Evolutionary conservation across 2,113 vertebrate genomes (phyloP), one percentile per base, ranked within the genome.

Genomic region (Lasiurus cinereus): DNA sequence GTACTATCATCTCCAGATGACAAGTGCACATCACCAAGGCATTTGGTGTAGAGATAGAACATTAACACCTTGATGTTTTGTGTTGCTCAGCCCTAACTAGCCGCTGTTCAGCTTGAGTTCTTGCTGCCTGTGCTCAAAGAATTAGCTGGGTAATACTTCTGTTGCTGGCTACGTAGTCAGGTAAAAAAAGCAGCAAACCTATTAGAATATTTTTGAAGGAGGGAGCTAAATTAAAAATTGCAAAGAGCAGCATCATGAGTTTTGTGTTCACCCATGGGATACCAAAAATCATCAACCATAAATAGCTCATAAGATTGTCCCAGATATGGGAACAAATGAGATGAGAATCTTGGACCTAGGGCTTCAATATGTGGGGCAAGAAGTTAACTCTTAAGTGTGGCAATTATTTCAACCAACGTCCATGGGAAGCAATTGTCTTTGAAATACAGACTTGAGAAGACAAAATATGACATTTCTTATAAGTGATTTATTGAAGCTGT

Each of bases 201-300:
- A 52, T 11, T 36, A 7, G 67, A 64, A 31, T 72, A 36, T 76
- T 66, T 74, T 64, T 52, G 36, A 94, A 86, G 66, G 8, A 84
- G 77, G 83, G 83, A 84, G 56, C 4, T 73, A 80, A 59, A 77
- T 95, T 96, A 86, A 76, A 92, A 96, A 59, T 33, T 84, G 19
- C 46, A 56, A 70, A 88, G 14, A 43, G 12, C 16, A 43, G 12
- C 16, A 29, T 29, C 3, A 4, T 76, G 36, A 22, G 73, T 78
- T 80, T 94, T 64, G 14, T 77, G 52, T 29, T 69, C 48, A n/a
- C 31, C 50, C 5, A 3, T 59, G 39, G 48, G 8, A 50, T 46
- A n/a, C 46, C 52, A 72, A 62, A 92, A 48, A 3, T 4, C 33
- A 85, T 64, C 62, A 8, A 36, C 86, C 24, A 59, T 87, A 70